Evolutionary conservation across 2,113 vertebrate genomes (phyloP).

Genomic region (Dissostichus mawsoni): DNA sequence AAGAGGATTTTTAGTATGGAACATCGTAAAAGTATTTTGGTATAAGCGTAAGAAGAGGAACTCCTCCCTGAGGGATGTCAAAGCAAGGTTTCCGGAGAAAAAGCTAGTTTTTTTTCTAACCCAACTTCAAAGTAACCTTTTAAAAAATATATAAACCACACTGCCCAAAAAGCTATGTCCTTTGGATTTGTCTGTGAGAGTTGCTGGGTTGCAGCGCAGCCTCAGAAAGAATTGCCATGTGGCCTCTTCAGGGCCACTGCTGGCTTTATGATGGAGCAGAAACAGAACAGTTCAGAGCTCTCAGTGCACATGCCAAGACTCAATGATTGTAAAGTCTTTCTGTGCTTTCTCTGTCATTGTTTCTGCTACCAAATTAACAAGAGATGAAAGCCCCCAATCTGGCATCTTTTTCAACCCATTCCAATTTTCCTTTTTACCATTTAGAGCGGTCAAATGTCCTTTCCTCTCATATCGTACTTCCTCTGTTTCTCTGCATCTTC

Average conservation of each 20-base stretch:
- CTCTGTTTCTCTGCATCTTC: conserved; percentile 20
- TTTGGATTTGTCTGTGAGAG: conserved; percentile 45
- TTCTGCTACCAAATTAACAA: conserved; percentile 34
- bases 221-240: conserved; percentile 48
- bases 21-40: conserved; percentile 42
- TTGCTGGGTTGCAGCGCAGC: conserved; percentile 28
- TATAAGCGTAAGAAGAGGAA: conserved; percentile 10
- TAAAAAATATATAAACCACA: conserved; percentile 21
- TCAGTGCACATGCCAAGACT: conserved; percentile 39
- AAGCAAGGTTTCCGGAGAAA: conserved; percentile 21
- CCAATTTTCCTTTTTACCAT: conserved; percentile 42
- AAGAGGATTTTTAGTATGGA: neutral
- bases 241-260: conserved; percentile 51
- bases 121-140: conserved; percentile 47
- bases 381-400: conserved; percentile 23
- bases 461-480: neutral
- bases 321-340: conserved; percentile 49
- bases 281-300: conserved; percentile 38
- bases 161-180: conserved; percentile 31
- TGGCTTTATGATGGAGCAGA: conserved; percentile 39
- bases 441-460: conserved; percentile 4
- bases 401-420: conserved; percentile 34
- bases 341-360: conserved; percentile 41
- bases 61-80: conserved; percentile 37
- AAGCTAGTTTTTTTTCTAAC: neutral